Evolutionary conservation across 2,797 vertebrate genomes (phyloP).

Genomic region (Schizothorax lantsangensis): DNA sequence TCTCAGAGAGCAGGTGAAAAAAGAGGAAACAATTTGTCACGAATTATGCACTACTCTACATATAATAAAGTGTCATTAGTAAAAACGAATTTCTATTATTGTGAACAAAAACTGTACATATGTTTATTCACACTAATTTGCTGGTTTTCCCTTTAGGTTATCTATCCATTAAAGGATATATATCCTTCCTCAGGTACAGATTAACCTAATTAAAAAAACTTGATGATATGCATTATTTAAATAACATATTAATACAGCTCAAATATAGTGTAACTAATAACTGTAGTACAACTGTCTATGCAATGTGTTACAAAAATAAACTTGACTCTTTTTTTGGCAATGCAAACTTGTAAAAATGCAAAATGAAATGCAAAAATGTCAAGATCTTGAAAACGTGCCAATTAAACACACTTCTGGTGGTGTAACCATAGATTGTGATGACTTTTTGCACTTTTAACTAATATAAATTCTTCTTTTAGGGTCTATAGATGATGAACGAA

Average conservation of each 20-base stretch:
- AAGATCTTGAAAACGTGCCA: not conserved
- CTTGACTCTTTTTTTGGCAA: not conserved
- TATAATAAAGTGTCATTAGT: not conserved
- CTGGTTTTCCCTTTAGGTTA: constrained; percentile 81
- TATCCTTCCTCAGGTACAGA: constrained; percentile 90
- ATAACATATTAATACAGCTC: not conserved
- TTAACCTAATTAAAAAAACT: not conserved
- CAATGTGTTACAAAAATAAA: not conserved
- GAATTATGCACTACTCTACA: not conserved
- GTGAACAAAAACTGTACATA: not conserved
- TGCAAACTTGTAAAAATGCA: not conserved
- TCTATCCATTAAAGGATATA: constrained; percentile 94
- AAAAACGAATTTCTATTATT: not conserved
- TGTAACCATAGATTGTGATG: not conserved
- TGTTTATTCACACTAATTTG: not conserved
- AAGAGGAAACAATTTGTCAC: not conserved
- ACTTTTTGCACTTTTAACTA: not conserved
- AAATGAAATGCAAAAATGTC: not conserved
- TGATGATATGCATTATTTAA: not conserved
- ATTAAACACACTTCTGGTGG: not conserved
- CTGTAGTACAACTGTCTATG: not conserved
- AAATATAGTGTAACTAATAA: not conserved
- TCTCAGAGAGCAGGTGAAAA: constrained; percentile 91
- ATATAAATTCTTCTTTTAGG: constrained; percentile 72
- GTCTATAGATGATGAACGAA: constrained; percentile 89